Evolutionary conservation across 30 jellyfish, hydroid and myxozoan genomes (phyloP).

Genomic region (Sanderia malayensis): DNA sequence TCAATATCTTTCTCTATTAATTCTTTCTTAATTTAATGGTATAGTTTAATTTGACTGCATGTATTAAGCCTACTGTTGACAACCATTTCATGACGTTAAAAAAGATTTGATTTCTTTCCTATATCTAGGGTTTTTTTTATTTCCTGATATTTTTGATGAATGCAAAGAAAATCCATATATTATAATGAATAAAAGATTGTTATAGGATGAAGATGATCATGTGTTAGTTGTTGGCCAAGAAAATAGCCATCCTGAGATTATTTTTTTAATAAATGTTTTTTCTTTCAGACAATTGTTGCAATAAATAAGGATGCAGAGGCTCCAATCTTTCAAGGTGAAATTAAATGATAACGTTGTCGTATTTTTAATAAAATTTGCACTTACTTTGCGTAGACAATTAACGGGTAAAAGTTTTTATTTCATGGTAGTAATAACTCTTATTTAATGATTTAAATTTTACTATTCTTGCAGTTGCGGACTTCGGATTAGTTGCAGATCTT

Average conservation of each 20-base stretch:
- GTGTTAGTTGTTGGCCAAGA: not conserved
- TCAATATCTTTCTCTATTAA: too few relatives aligned
- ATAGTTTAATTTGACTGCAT: too few relatives aligned
- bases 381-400: too few relatives aligned
- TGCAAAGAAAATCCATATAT: not conserved
- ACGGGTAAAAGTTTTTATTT: not conserved
- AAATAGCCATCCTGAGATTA: not conserved
- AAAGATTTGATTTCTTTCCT: too few relatives aligned
- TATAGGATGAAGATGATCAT: not conserved
- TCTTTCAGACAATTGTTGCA: slow-evolving; percentile 80
- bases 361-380: not conserved
- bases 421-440: not conserved
- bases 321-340: slow-evolving; percentile 88
- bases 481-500: slow-evolving; percentile 88
- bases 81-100: too few relatives aligned
- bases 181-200: not conserved
- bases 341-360: not conserved
- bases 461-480: slow-evolving; percentile 67
- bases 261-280: not conserved
- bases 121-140: not conserved
- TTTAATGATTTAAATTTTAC: not conserved
- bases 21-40: too few relatives aligned
- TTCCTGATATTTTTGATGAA: not conserved
- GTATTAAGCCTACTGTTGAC: too few relatives aligned
- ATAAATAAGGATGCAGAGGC: slow-evolving; percentile 95